Evolutionary conservation across 2,113 vertebrate genomes (phyloP).

Genomic region (Hippocampus barbouri): DNA sequence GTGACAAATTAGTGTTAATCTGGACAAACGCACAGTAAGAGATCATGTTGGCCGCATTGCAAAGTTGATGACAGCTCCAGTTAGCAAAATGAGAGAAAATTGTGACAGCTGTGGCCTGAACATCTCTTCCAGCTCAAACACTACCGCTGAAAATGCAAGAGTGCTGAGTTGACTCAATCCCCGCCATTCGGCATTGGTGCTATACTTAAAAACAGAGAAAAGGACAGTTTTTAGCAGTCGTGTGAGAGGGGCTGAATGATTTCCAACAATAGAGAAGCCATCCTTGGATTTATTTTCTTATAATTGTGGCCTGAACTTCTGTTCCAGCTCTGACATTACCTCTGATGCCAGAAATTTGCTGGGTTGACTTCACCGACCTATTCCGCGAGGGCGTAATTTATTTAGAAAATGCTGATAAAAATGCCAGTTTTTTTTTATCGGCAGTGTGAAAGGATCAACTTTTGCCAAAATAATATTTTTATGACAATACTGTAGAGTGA

Average conservation of each 20-base stretch:
- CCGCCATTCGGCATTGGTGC: no score
- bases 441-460: background rate
- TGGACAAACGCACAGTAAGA: background rate
- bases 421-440: background rate
- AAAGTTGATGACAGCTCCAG: background rate
- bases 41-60: background rate
- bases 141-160: background rate
- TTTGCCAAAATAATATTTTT: background rate
- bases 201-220: no score
- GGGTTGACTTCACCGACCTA: background rate
- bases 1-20: background rate
- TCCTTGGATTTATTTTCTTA: slow-evolving; percentile 1
- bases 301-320: slow-evolving; percentile 9
- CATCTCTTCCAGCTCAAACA: background rate
- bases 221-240: no score
- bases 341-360: background rate
- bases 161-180: background rate
- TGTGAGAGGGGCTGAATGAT: no score
- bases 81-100: no score
- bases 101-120: no score
- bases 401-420: background rate
- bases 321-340: background rate
- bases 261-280: no score
- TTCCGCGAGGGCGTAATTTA: background rate
- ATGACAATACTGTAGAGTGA: background rate